Conservation (phyloP, 1,140 invertebrate genomes). For the Drosophila busckii region DNA sequence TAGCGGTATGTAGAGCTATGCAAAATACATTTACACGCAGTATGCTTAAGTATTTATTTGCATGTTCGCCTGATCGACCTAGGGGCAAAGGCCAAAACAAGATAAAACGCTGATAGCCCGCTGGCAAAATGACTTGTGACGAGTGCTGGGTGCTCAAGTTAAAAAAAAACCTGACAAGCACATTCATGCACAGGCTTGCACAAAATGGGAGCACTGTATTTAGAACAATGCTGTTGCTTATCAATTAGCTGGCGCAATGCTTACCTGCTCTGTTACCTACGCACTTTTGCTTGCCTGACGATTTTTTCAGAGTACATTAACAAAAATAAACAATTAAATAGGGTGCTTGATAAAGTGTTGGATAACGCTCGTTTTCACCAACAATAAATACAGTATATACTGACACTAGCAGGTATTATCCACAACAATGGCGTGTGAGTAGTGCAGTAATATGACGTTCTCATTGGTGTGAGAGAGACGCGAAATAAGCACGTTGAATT, state of each 20-base stretch:
- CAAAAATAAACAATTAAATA: constrained; percentile 3
- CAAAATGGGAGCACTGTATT: background rate
- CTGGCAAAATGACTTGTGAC: constrained; percentile 10
- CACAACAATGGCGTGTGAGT: no score
- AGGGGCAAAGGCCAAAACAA: constrained; percentile 33
- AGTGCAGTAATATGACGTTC: no score
- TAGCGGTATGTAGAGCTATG: no score
- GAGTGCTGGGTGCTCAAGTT: background rate
- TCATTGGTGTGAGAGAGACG: no score
- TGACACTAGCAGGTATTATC: no score
- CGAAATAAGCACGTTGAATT: no score
- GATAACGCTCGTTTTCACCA: no score
- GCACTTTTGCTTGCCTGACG: constrained; percentile 20
- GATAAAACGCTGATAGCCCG: constrained; percentile 42
- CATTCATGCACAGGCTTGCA: constrained; percentile 6
- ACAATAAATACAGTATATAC: no score
- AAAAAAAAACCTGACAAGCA: background rate
- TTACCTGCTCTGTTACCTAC: constrained; percentile 19
- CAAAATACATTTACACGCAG: constrained; percentile 8
- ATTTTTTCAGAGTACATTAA: constrained; percentile 10
- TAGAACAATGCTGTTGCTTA: background rate
- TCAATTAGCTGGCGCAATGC: constrained; percentile 20
- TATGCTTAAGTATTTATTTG: no score
- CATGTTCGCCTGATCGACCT: no score
- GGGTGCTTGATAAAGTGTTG: no score